Evolutionary conservation across 2,797 vertebrate species (phyloP).

Genomic region (Labroides dimidiatus): DNA sequence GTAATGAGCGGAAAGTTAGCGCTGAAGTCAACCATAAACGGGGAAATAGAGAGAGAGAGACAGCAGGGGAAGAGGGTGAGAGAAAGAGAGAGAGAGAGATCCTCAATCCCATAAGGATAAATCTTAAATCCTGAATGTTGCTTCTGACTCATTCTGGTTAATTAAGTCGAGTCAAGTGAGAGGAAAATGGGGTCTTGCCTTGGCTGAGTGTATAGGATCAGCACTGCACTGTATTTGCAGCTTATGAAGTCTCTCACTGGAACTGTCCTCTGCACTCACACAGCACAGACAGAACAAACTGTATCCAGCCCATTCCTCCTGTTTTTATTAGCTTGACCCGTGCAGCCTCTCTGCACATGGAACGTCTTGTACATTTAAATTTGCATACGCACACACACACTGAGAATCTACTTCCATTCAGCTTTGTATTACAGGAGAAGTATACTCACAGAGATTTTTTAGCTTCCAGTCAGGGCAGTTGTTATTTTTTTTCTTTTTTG

Average conservation of each 20-base stretch:
- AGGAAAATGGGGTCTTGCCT: conserved; percentile 76
- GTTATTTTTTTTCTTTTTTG: conserved; percentile 28
- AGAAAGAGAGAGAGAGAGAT: conserved; percentile 47
- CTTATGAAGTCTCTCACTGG: conserved; percentile 65
- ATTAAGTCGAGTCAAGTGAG: conserved; percentile 80
- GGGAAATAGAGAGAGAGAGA: conserved; percentile 32
- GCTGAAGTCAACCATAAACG: conserved; percentile 73
- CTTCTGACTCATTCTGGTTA: conserved; percentile 81
- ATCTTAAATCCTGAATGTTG: conserved; percentile 79
- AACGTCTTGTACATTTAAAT: conserved; percentile 37
- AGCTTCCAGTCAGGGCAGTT: conserved; percentile 31
- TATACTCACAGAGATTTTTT: conserved; percentile 38
- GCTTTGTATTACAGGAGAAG: conserved; percentile 34
- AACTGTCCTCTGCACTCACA: conserved; percentile 62
- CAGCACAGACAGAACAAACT: conserved; percentile 57
- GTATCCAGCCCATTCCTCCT: conserved; percentile 41
- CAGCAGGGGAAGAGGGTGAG: not conserved
- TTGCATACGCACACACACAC: conserved; percentile 39
- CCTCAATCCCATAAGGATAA: conserved; percentile 76
- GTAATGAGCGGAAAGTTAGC: conserved; percentile 79
- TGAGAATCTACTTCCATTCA: conserved; percentile 39
- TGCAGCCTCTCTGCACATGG: conserved; percentile 17
- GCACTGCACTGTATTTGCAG: conserved; percentile 61
- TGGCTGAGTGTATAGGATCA: conserved; percentile 66
- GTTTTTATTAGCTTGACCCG: conserved; percentile 55